phyloP scores from a whole-genome alignment of 1,140 invertebrate genomes.

The Ceratitis capitata region DNA sequence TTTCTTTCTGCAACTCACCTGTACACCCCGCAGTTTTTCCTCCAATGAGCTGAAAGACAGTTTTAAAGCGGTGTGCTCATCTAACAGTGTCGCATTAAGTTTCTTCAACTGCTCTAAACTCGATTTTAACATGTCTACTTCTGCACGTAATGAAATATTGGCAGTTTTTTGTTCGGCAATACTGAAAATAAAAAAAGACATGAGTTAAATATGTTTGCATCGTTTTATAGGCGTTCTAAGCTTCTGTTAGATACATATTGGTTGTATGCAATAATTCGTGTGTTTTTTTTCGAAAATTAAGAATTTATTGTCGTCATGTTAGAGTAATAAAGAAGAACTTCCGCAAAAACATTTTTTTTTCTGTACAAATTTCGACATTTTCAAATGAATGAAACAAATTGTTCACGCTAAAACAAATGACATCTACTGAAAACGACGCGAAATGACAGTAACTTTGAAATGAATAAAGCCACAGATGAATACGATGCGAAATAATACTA shows the following conservation, averaged over 20 bases:
- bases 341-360: no score
- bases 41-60: constrained; percentile 89
- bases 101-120: constrained; percentile 79
- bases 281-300: no score
- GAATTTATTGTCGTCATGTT: no score
- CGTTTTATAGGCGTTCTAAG: neutral
- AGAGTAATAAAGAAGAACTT: no score
- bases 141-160: constrained; percentile 73
- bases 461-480: no score
- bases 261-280: no score
- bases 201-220: neutral
- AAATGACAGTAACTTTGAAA: no score
- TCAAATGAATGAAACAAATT: no score
- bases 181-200: constrained; percentile 67
- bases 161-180: constrained; percentile 76
- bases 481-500: no score
- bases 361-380: no score
- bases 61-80: constrained; percentile 95
- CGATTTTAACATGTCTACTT: constrained; percentile 71
- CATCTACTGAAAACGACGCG: no score
- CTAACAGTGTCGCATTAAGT: constrained; percentile 87
- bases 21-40: constrained; percentile 85
- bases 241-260: neutral
- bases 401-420: no score
- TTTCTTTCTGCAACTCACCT: constrained; percentile 69